phyloP scores from a whole-genome alignment of 2,888 invertebrate genomes.

The Drosophila niveifrons region DNA sequence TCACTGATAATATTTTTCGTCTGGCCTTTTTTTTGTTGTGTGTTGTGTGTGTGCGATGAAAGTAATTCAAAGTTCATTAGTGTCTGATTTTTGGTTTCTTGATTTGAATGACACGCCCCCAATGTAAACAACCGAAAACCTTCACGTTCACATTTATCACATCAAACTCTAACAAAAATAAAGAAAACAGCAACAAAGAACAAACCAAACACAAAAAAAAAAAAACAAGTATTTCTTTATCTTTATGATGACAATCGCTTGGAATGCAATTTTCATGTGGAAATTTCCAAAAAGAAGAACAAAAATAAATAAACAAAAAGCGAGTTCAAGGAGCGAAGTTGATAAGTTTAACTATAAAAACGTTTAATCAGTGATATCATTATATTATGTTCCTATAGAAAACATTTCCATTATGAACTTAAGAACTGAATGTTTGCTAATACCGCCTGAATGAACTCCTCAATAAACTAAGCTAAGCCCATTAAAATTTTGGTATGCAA shows the following conservation, averaged over 20 bases:
- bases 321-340: not conserved
- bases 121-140: slow-evolving; percentile 31
- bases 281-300: slow-evolving; percentile 29
- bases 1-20: slow-evolving; percentile 71
- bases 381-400: no score
- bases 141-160: slow-evolving; percentile 46
- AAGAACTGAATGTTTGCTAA: no score
- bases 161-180: slow-evolving; percentile 6
- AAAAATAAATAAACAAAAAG: not conserved
- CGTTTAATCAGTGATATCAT: not conserved
- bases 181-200: slow-evolving; percentile 2
- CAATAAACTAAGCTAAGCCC: no score
- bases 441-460: no score
- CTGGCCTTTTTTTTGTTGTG: slow-evolving; percentile 46
- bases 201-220: not conserved
- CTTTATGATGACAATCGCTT: slow-evolving; percentile 40
- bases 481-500: no score
- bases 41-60: slow-evolving; percentile 50
- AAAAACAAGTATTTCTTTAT: slow-evolving; percentile 41
- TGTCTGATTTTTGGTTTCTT: slow-evolving; percentile 23
- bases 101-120: slow-evolving; percentile 49
- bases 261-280: slow-evolving; percentile 34
- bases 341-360: not conserved
- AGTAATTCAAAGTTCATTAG: slow-evolving; percentile 74
- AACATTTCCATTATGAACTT: no score